Percentiles rank a stretch among this genome's conserved stretches.
phyloP scores from a whole-genome alignment of 2,113 vertebrate genomes.

The Phylloscopus trochiloides region DNA sequence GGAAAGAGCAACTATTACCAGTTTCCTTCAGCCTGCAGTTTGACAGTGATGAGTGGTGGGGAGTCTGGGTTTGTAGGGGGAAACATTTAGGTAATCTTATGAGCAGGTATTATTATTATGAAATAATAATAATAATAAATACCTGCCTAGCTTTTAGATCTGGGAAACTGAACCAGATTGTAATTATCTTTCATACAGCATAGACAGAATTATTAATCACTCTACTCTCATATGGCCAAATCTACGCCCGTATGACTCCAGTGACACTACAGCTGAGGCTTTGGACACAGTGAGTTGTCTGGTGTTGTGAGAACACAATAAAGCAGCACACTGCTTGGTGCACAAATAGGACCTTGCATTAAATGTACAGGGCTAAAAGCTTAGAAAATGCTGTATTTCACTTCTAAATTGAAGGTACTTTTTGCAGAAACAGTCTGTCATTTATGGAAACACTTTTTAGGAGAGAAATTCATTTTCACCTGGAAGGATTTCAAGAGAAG shows the following conservation, averaged over 20 bases:
- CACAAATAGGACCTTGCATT: neutral
- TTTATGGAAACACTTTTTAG: neutral
- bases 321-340: neutral
- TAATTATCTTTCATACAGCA: neutral
- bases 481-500: neutral
- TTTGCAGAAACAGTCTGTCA: neutral
- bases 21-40: neutral
- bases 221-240: neutral
- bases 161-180: neutral
- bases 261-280: neutral
- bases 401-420: neutral
- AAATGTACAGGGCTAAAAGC: neutral
- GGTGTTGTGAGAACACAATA: neutral
- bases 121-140: neutral
- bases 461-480: neutral
- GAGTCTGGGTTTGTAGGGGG: neutral
- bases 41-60: neutral
- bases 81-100: neutral
- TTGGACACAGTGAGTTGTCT: neutral
- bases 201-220: neutral
- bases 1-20: neutral
- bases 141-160: neutral
- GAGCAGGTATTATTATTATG: neutral
- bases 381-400: neutral
- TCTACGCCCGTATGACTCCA: fast-evolving